phyloP scores from a whole-genome alignment of 2,888 invertebrate genomes.

The Drosophila longiperda region DNA sequence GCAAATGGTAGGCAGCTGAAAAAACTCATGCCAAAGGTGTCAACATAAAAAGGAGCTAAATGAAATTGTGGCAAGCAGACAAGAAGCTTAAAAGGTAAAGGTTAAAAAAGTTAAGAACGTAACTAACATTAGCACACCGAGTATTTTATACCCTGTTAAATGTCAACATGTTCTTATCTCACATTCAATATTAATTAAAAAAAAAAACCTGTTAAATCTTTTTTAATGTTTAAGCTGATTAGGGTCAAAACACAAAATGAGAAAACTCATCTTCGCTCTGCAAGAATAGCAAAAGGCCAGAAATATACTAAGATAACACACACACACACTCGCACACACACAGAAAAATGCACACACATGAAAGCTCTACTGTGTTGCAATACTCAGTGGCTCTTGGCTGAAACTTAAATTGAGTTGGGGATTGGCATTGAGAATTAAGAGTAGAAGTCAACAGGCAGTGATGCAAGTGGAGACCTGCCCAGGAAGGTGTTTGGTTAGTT shows the following conservation, averaged over 20 bases:
- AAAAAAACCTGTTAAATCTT: neutral
- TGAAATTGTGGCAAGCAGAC: constrained; percentile 7
- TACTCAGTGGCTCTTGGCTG: no score
- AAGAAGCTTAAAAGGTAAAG: constrained; percentile 8
- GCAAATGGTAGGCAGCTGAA: constrained; percentile 1
- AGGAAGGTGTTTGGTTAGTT: constrained; percentile 16
- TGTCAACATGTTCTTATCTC: neutral
- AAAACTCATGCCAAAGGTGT: constrained; percentile 14
- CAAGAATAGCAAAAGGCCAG: constrained; percentile 16
- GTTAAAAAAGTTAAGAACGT: neutral
- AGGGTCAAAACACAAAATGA: neutral
- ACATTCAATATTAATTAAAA: neutral
- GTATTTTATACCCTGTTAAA: neutral
- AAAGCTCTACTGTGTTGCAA: neutral
- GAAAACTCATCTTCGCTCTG: neutral
- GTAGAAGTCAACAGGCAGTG: neutral
- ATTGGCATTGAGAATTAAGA: neutral
- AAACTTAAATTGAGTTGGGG: no score
- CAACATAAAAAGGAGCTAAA: constrained; percentile 5
- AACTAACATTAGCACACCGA: neutral
- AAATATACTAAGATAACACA: constrained; percentile 23
- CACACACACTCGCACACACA: constrained; percentile 15
- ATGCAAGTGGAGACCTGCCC: constrained; percentile 1
- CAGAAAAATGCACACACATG: neutral
- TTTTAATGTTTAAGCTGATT: neutral